These are phyloP conservation scores for Drosophila teissieri DNA, from an alignment of 1,140 invertebrate genomes.

Conservation along the genomic window DNA sequence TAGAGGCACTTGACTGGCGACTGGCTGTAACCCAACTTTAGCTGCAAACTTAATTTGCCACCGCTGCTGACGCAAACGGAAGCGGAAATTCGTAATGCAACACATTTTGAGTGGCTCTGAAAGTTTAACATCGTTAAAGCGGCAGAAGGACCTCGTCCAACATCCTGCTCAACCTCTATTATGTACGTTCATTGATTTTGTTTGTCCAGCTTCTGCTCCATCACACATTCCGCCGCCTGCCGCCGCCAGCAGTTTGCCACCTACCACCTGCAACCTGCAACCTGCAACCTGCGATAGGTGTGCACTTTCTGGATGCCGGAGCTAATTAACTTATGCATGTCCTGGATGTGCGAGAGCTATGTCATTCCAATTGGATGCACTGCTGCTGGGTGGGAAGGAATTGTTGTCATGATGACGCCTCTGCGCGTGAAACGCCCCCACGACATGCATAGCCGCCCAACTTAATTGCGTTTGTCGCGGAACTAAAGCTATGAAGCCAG, in stretches of 20 bases:
- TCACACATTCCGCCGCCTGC: not conserved
- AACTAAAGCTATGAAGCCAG: not conserved
- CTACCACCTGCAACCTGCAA: not conserved
- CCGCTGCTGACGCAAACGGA: conserved; percentile 2
- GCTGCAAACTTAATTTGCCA: not conserved
- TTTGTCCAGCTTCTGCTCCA: conserved; percentile 3
- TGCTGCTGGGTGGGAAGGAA: too few relatives aligned
- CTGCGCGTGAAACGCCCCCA: not conserved
- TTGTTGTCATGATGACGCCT: conserved; percentile 7
- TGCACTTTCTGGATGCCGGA: not conserved
- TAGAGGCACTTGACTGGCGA: not conserved
- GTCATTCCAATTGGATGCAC: conserved; percentile 3
- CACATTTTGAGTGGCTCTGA: not conserved
- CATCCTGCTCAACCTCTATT: conserved; percentile 4
- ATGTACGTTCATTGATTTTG: conserved; percentile 1
- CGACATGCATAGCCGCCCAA: too few relatives aligned
- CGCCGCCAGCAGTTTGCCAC: not conserved
- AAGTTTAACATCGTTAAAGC: not conserved
- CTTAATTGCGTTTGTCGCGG: conserved; percentile 14
- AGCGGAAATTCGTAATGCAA: conserved; percentile 3
- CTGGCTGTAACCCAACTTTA: not conserved
- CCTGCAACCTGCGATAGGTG: not conserved
- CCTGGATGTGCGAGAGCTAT: not conserved
- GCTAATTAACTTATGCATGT: conserved; percentile 27
- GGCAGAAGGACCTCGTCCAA: not conserved